Evolutionary conservation across 2,113 vertebrate species (phyloP).

Genomic region (Pionites leucogaster): DNA sequence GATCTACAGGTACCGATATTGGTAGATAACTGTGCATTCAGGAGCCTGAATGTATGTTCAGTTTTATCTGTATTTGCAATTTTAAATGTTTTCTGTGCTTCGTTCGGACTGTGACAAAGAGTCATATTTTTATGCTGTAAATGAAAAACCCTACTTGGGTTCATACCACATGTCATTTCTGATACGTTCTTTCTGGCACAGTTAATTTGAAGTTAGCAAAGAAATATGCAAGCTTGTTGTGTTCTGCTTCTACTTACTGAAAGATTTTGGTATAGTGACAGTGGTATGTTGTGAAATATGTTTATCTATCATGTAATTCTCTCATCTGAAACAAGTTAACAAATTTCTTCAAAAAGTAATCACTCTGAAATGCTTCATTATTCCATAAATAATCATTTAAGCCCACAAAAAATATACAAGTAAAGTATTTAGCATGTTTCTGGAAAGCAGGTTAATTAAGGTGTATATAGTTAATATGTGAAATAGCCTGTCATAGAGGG

Average conservation of each 20-base stretch:
- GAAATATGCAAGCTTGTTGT: neutral
- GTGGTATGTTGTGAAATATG: neutral
- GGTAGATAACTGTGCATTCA: neutral
- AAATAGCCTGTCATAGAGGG: neutral
- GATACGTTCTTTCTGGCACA: neutral
- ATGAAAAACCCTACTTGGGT: neutral
- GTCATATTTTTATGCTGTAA: neutral
- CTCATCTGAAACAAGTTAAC: neutral
- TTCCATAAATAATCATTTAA: neutral
- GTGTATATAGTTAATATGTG: neutral
- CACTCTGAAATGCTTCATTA: neutral
- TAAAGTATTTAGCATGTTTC: neutral
- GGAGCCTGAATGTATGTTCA: neutral
- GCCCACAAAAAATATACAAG: neutral
- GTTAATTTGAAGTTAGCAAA: neutral
- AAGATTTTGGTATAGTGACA: neutral
- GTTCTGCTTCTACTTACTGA: neutral
- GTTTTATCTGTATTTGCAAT: neutral
- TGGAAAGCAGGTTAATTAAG: neutral
- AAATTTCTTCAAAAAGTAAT: neutral
- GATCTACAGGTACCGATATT: slow-evolving; percentile 38
- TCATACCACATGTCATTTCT: neutral
- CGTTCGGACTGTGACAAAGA: neutral
- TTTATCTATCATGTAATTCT: neutral
- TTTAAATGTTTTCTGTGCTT: neutral